phyloP scores from a whole-genome alignment of 2,888 invertebrate species.

The Herminia tarsipennalis region DNA sequence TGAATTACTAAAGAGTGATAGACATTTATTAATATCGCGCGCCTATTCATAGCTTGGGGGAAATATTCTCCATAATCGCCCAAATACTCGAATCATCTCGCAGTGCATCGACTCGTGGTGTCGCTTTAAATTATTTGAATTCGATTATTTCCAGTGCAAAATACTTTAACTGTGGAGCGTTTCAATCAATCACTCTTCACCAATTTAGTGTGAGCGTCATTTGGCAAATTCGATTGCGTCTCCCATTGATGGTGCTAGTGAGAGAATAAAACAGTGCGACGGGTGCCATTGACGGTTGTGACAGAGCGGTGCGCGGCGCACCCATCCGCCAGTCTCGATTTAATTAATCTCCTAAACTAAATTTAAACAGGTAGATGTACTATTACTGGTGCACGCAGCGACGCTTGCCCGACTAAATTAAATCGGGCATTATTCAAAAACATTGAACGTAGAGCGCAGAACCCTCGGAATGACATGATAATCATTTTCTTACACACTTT shows the following conservation, averaged over 20 bases:
- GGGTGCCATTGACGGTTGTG: conserved; percentile 76
- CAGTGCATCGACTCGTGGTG: conserved; percentile 36
- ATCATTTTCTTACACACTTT: conserved; percentile 52
- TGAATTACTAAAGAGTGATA: conserved; percentile 30
- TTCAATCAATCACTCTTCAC: conserved; percentile 80
- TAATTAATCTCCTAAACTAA: conserved; percentile 80
- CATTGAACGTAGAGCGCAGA: conserved; percentile 48
- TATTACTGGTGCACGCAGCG: conserved; percentile 52
- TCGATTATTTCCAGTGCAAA: conserved; percentile 70
- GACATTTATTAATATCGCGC: conserved; percentile 33
- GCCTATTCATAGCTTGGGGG: conserved; percentile 29
- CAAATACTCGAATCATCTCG: conserved; percentile 16
- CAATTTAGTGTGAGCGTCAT: conserved; percentile 79
- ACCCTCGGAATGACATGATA: conserved; percentile 52
- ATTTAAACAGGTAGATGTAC: conserved; percentile 70
- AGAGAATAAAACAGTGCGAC: conserved; percentile 76
- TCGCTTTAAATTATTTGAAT: conserved; percentile 66
- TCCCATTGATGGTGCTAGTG: conserved; percentile 68
- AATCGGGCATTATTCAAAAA: conserved; percentile 61
- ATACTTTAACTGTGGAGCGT: conserved; percentile 65
- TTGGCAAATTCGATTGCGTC: conserved; percentile 80
- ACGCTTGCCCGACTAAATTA: conserved; percentile 59
- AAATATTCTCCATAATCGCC: conserved; percentile 22
- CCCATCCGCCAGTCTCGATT: conserved; percentile 57
- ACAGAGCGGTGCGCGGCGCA: conserved; percentile 62